phyloP scores from a whole-genome alignment of 2,113 vertebrate genomes.

The Dascyllus trimaculatus region DNA sequence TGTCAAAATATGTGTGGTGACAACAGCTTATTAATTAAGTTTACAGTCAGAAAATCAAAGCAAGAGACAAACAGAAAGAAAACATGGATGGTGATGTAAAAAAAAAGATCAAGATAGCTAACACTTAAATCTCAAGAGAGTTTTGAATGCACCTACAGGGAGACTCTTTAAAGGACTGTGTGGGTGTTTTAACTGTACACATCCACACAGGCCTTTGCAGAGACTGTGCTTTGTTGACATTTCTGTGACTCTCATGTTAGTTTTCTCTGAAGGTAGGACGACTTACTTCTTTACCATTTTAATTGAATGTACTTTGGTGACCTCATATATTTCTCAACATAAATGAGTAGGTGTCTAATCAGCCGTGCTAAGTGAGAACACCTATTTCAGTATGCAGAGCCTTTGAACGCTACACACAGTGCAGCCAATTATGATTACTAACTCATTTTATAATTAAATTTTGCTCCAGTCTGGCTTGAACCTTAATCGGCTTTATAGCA shows the following conservation, averaged over 20 bases:
- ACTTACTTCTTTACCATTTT: not conserved
- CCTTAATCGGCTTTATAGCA: not conserved
- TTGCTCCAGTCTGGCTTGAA: not conserved
- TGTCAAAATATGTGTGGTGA: not conserved
- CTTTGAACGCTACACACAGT: not conserved
- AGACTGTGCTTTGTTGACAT: not conserved
- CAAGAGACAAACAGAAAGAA: conserved; percentile 8
- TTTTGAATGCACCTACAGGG: not conserved
- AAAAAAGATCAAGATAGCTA: not conserved
- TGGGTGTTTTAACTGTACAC: not conserved
- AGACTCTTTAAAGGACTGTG: conserved; percentile 3
- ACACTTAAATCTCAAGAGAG: not conserved
- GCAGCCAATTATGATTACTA: not conserved
- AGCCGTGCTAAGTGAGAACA: not conserved
- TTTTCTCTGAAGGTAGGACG: not conserved
- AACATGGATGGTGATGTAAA: not conserved
- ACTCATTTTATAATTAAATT: not conserved
- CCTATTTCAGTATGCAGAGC: not conserved
- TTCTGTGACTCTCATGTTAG: not conserved
- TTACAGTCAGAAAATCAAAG: not conserved
- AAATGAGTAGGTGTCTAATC: not conserved
- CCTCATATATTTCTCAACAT: not conserved
- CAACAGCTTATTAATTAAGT: not conserved
- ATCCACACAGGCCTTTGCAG: not conserved
- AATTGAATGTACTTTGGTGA: not conserved